phyloP scores from a whole-genome alignment of 2,888 invertebrate genomes.

The Petrophora chlorosata region DNA sequence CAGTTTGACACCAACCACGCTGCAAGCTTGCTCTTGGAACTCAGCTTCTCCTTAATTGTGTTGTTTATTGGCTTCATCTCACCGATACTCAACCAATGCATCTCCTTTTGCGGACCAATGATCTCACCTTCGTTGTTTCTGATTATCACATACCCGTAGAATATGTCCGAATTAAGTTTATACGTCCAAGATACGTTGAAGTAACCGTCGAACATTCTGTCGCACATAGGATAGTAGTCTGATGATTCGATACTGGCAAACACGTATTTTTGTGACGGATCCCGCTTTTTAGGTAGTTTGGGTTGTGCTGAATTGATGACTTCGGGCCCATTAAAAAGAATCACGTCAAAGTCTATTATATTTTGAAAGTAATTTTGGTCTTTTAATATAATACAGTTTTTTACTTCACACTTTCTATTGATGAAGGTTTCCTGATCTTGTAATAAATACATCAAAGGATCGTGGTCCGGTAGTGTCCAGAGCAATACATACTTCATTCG shows the following conservation, averaged over 20 bases:
- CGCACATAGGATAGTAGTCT: slow-evolving; percentile 48
- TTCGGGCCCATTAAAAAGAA: slow-evolving; percentile 51
- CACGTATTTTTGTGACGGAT: slow-evolving; percentile 47
- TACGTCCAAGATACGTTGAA: slow-evolving; percentile 66
- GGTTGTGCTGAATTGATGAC: slow-evolving; percentile 24
- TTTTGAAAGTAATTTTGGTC: no score
- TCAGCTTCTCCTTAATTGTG: slow-evolving; percentile 44
- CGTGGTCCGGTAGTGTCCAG: no score
- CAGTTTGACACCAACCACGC: slow-evolving; percentile 67
- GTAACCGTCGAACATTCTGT: slow-evolving; percentile 43
- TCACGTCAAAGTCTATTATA: slow-evolving; percentile 46
- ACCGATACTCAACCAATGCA: slow-evolving; percentile 49
- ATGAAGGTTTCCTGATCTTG: no score
- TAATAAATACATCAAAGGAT: no score
- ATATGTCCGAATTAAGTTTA: slow-evolving; percentile 52
- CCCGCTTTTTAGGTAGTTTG: slow-evolving; percentile 35
- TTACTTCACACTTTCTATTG: no score
- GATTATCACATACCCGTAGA: slow-evolving; percentile 51
- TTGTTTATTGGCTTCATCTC: slow-evolving; percentile 48
- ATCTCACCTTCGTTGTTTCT: slow-evolving; percentile 41
- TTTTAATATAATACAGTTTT: no score
- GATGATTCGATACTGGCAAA: slow-evolving; percentile 51
- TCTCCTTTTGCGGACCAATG: slow-evolving; percentile 49
- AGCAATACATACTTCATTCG: no score
- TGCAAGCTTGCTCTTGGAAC: slow-evolving; percentile 50